Conservation (phyloP, 2,888 invertebrate species). For the Caenorhabditis doughertyi region DNA sequence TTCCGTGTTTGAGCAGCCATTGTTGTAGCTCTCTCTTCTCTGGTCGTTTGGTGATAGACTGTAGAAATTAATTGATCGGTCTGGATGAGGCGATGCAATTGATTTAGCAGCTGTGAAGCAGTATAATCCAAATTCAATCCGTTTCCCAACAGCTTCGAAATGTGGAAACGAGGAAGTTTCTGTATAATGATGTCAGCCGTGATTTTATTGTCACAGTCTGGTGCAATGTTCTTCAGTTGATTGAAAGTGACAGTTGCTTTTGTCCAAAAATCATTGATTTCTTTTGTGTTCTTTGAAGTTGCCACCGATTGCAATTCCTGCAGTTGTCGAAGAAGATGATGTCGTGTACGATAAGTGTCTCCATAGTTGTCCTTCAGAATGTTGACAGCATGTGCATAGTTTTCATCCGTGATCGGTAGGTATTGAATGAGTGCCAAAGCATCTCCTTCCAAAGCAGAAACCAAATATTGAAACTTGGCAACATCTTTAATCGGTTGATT, state of each 20-base stretch:
- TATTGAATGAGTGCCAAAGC: not conserved
- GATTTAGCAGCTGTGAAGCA: not conserved
- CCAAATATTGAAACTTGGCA: constrained; percentile 2
- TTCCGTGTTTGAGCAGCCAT: not conserved
- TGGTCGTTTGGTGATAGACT: not conserved
- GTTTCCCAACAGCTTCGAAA: not conserved
- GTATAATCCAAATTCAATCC: not conserved
- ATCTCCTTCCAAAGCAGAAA: constrained; percentile 4
- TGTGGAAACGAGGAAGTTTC: not conserved
- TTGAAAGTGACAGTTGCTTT: not conserved
- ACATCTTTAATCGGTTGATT: not conserved
- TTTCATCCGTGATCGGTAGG: not conserved
- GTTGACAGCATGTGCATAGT: not conserved
- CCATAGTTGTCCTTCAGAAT: constrained; percentile 9
- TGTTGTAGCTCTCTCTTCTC: not conserved
- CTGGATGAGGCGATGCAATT: constrained; percentile 1
- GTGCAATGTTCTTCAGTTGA: not conserved
- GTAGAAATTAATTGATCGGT: not conserved
- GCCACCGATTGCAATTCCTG: not conserved
- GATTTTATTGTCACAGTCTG: not conserved
- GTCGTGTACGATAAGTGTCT: not conserved
- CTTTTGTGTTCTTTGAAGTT: not conserved
- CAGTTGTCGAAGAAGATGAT: constrained; percentile 4
- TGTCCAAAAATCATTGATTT: not conserved
- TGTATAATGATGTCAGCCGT: not conserved